phyloP scores from a whole-genome alignment of 2,888 invertebrate genomes.

The Endotricha flammealis region DNA sequence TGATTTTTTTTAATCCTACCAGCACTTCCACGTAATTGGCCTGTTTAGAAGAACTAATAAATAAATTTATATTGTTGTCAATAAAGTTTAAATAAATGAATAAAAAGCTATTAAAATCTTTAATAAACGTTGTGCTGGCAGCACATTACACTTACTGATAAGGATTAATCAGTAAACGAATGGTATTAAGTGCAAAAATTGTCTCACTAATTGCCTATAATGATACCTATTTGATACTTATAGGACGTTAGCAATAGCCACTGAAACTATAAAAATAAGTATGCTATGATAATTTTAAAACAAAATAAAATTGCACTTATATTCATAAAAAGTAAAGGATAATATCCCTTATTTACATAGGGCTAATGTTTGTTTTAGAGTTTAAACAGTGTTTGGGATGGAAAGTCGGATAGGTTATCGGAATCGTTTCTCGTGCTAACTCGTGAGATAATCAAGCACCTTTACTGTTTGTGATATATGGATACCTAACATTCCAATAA shows the following conservation, averaged over 20 bases:
- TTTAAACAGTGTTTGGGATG: not conserved
- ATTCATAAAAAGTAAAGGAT: not conserved
- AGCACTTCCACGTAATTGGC: too few relatives aligned
- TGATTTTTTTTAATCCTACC: too few relatives aligned
- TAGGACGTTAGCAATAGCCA: constrained; percentile 17
- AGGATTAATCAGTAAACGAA: constrained; percentile 11
- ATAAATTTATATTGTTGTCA: too few relatives aligned
- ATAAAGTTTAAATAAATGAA: too few relatives aligned
- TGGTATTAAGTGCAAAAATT: constrained; percentile 17
- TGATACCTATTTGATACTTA: constrained; percentile 15
- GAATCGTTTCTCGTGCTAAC: constrained; percentile 21
- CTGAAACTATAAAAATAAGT: constrained; percentile 16
- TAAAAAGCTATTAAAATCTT: too few relatives aligned
- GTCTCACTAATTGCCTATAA: constrained; percentile 20
- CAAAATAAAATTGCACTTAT: not conserved
- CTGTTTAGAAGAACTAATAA: too few relatives aligned
- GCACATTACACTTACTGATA: constrained; percentile 2
- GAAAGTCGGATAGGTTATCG: constrained; percentile 14
- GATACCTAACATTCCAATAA: too few relatives aligned
- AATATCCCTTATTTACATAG: not conserved
- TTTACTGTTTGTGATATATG: constrained; percentile 18
- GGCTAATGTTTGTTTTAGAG: not conserved
- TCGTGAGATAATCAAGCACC: constrained; percentile 30
- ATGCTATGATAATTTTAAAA: not conserved
- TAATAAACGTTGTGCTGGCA: too few relatives aligned